Conservation (phyloP, 2,888 invertebrate species). For the Dryadula phaetusa region DNA sequence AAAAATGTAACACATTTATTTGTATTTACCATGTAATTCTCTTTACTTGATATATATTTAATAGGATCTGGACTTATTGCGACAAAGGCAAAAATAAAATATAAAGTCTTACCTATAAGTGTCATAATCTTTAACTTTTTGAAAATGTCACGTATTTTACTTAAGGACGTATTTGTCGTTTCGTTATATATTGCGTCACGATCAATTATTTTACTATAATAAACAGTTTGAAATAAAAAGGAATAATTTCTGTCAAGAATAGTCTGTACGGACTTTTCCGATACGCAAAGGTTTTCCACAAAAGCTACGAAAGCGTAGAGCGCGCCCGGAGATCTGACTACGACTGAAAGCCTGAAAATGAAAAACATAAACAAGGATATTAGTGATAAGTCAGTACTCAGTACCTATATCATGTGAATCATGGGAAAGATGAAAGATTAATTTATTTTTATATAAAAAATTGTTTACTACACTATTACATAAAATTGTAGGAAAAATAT, state of each 20-base stretch:
- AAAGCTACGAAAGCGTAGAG: constrained; percentile 53
- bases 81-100: background rate
- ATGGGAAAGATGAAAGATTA: background rate
- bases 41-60: background rate
- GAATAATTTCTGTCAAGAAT: background rate
- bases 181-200: background rate
- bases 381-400: background rate
- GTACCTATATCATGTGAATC: background rate
- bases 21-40: too few species aligned
- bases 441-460: background rate
- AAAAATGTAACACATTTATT: too few species aligned
- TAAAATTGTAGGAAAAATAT: too few species aligned
- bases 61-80: background rate
- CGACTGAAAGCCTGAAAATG: constrained; percentile 67
- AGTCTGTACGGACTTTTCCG: constrained; percentile 4
- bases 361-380: constrained; percentile 39
- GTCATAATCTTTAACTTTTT: background rate
- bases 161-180: background rate
- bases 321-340: constrained; percentile 53
- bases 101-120: constrained; percentile 18
- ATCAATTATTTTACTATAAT: background rate
- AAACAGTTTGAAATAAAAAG: background rate
- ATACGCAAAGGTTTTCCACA: constrained; percentile 29
- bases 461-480: background rate
- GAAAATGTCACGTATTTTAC: too few species aligned